Percentiles rank a stretch among this genome's conserved stretches.
These are phyloP conservation scores for Dynastes hyllus DNA, from an alignment of 2,888 invertebrate species.

Conservation along the genomic window DNA sequence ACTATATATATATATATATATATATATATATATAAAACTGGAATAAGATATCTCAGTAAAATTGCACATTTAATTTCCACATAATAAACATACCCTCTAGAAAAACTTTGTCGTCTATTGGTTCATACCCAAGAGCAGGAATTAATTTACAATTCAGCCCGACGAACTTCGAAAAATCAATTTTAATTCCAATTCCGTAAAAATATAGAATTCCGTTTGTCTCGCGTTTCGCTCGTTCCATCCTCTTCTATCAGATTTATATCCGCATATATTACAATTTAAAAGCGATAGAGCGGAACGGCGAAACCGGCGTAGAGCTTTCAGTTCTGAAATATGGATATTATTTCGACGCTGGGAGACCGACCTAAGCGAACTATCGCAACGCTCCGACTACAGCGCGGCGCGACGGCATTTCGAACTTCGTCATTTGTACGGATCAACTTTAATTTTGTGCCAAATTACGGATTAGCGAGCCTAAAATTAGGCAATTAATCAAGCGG, in stretches of 20 bases:
- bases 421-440: constrained; percentile 48
- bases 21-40: too few species aligned
- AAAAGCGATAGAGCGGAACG: constrained; percentile 35
- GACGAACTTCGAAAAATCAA: not conserved
- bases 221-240: not conserved
- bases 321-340: constrained; percentile 40
- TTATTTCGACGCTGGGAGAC: constrained; percentile 21
- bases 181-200: not conserved
- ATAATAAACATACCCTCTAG: too few species aligned
- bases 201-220: constrained; percentile 1
- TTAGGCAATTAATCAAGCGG: constrained; percentile 52
- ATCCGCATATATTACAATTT: constrained; percentile 41
- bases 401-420: not conserved
- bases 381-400: not conserved
- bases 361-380: not conserved
- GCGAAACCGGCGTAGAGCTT: constrained; percentile 11
- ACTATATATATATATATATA: too few species aligned
- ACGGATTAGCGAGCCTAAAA: constrained; percentile 49
- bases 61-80: too few species aligned
- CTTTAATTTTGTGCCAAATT: constrained; percentile 52
- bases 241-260: constrained; percentile 24
- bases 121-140: too few species aligned
- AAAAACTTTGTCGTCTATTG: too few species aligned
- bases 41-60: too few species aligned
- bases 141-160: not conserved